These are phyloP conservation scores for Beroe forskalii DNA, from an alignment of 37 sponge, comb jelly and placozoan species.

Conservation along the genomic window DNA sequence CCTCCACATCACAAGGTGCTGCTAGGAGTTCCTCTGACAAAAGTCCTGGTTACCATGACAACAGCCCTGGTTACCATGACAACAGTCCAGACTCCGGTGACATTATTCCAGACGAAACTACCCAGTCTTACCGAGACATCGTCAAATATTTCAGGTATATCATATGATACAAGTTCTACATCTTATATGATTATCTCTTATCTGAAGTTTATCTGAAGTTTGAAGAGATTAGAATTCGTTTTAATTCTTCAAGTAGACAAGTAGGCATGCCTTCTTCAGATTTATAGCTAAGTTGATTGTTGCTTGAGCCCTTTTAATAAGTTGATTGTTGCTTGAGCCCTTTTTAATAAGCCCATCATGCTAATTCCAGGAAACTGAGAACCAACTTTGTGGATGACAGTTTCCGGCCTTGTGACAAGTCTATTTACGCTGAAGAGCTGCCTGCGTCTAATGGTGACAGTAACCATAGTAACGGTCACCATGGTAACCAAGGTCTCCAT, in stretches of 20 bases:
- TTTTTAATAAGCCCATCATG: too few relatives aligned
- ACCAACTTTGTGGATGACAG: conserved; percentile 52
- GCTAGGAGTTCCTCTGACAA: too few relatives aligned
- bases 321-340: too few relatives aligned
- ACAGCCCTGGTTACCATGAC: neutral
- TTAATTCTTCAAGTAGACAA: too few relatives aligned
- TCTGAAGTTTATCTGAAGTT: too few relatives aligned
- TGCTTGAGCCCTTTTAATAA: too few relatives aligned
- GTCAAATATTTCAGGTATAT: conserved; percentile 48
- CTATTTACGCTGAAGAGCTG: neutral
- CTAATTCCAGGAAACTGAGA: neutral
- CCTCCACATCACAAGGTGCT: too few relatives aligned
- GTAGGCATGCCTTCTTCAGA: too few relatives aligned
- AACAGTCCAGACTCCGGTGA: too few relatives aligned
- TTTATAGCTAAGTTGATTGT: too few relatives aligned
- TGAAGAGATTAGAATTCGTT: too few relatives aligned
- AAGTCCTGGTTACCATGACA: neutral
- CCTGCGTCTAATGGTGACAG: neutral
- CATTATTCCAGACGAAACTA: neutral
- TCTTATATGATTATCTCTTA: too few relatives aligned
- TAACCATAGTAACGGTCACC: conserved; percentile 28
- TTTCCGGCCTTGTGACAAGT: conserved; percentile 49
- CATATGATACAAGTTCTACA: neutral
- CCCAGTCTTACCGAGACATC: neutral
- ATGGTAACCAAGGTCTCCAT: neutral